Percentiles rank a stretch among this genome's conserved stretches.
phyloP scores from a whole-genome alignment of 2,888 invertebrate genomes.

The Beris chalybata region DNA sequence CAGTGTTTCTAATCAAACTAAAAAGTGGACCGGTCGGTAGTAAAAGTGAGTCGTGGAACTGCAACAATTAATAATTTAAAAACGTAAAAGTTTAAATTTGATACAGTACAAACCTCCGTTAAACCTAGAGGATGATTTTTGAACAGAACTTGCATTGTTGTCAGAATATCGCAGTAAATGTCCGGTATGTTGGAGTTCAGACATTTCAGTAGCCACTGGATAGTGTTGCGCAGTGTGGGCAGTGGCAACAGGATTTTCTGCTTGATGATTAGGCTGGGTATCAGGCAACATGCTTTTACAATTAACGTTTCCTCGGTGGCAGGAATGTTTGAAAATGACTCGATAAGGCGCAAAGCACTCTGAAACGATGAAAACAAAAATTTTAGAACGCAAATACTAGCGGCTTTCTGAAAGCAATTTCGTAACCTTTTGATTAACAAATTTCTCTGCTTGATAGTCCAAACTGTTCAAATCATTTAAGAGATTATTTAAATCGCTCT shows the following conservation, averaged over 20 bases:
- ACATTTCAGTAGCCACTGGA: constrained; percentile 58
- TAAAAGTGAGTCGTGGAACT: constrained; percentile 42
- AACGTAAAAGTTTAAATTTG: background rate
- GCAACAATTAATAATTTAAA: constrained; percentile 11
- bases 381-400: background rate
- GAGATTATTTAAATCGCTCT: constrained; percentile 58
- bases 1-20: constrained; percentile 24
- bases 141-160: constrained; percentile 41
- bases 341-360: constrained; percentile 41
- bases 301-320: constrained; percentile 60
- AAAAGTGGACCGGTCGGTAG: constrained; percentile 41
- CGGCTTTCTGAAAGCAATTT: background rate
- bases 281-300: constrained; percentile 62
- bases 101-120: constrained; percentile 33
- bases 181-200: constrained; percentile 46
- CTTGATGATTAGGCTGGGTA: constrained; percentile 60
- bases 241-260: constrained; percentile 58
- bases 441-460: constrained; percentile 59
- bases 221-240: constrained; percentile 52
- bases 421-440: constrained; percentile 41
- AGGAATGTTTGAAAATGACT: constrained; percentile 43
- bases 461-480: constrained; percentile 67
- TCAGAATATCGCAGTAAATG: constrained; percentile 42
- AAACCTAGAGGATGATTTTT: constrained; percentile 39
- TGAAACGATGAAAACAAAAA: constrained; percentile 21